Evolutionary conservation across 2,113 vertebrate genomes (phyloP), one percentile per base, ranked within the genome.

Genomic region (Rallus limicola): DNA sequence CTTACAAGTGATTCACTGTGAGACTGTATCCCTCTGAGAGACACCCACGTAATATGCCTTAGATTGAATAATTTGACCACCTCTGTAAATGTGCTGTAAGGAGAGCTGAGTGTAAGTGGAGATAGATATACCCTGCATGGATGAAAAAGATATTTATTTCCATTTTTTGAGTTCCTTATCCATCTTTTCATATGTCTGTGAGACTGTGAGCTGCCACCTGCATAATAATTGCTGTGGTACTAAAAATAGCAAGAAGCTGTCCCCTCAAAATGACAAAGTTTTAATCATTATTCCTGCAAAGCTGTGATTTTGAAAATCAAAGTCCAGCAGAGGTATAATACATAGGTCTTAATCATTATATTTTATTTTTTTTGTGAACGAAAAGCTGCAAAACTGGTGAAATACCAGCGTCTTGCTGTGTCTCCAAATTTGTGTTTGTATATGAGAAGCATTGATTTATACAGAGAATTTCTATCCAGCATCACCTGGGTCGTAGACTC

Each of bases 391-490:
- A 60, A 78, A 38, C 13, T 42, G 36, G 5, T 81, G 33, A 81
- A 86, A 71, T 40, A 74, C 4, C 1, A 1, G 15, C 52, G 38
- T 60, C 46, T 86, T 60, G 16, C 19, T 83, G 15, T 60, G 44
- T 33, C 80, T 91, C 33, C 53, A 81, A 48, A 68, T 68, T 40
- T 0, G 0, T 74, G 52, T 71, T 88, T 82, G 36, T 82, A 3
- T 75, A 28, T 14, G 25, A 72, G 38, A 4, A 92, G 1, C 33
- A 95, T 85, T 78, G 86, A 92, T 88, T 88, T 92, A 70, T 75
- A 81, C 13, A 0, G 5, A 83, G 60, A 91, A 83, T 88, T 90
- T 92, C 82, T 74, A 11, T 63, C 23, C 36, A 53, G 17, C 15
- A 79, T 60, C 62, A 68, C 48, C 23, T 4, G 17, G 36, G 29